Base-by-base conservation (phyloP, 53 echinoderm and acorn worm genomes). In the Zoroaster sp. region DNA sequence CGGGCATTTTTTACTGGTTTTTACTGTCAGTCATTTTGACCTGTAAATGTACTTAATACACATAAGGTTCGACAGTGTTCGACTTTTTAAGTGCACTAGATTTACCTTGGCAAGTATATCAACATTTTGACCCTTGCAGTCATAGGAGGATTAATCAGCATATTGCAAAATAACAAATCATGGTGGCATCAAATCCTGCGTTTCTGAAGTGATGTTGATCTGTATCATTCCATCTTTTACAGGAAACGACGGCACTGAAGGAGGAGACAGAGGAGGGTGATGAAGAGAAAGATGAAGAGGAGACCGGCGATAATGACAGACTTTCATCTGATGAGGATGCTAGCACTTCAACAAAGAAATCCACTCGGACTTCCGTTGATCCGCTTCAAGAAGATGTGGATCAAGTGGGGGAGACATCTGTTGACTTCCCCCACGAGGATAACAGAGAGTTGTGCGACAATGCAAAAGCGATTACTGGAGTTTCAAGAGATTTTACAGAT, bases 231-330 rank as follows among this genome's bases (percentile, higher is more conserved):
- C 72, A 35, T 45, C 2, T 75, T n/a, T 15, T 34, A 31, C 25
- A 89, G 89, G 81, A 78, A 35, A 45, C 44, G 25, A 40, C 31
- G 3, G 66, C 30, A 3, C 23, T 54, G 39, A 35, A 47, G 40
- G 83, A 55, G 35, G 78, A 38, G 4, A 83, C 41, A 3, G 80
- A 89, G 15, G 89, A 53, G 34, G 88, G 72, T 7, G 88, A 88
- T 4, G 83, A 75, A n/a, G 78, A 83, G 31, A 80, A 69, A 32
- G 75, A 74, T 7, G 76, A 76, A 32, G 83, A 91, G 37, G 88
- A 88, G 25, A 42, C 43, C 21, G 87, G 63, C 37, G 77, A 39
- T 6, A 77, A 88, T 30, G 88, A 76, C 49, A n/a, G 72, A 53
- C 72, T 49, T 43, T 88, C 47, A 47, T 91, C 47, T 32, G 66